Base-by-base conservation (phyloP, 2,113 vertebrate species). In the Eolophus roseicapilla region DNA sequence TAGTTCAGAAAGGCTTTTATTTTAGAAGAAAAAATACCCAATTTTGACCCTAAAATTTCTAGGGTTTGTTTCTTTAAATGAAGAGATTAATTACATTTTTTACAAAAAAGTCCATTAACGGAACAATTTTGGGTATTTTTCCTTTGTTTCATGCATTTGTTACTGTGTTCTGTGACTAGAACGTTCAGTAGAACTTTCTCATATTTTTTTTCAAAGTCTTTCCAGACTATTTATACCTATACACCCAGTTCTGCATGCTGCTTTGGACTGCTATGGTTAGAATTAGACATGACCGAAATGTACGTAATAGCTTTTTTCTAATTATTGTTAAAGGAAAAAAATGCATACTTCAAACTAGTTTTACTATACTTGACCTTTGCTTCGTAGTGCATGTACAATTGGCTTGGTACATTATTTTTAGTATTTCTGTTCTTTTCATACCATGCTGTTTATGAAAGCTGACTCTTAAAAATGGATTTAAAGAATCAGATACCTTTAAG, bases 401-500 rank as follows among this genome's bases (percentile, higher is more conserved):
- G 60, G 47, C 69, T 96, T 0, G 0, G 33, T 81, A 28, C n/a
- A 13, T 87, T 76, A 47, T 52, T 82, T 97, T 80, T 29, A 80
- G 14, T 83, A 43, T 94, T 93, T 86, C 64, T 81, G 35, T 93
- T 81, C 43, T 92, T 93, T 81, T 82, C 68, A n/a, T 92, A 11
- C 25, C 63, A 83, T 4, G 5, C 7, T 89, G 19, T 91, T 95
- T 86, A 90, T 52, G 39, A 55, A 95, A 88, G n/a, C 35, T 69
- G 41, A 53, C 68, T 70, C 62, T 60, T 59, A 21, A 76, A 95
- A 88, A 74, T 82, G 33, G 44, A 80, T 92, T 57, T 95, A 92
- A 93, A 92, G 93, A 82, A 71, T 93, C 65, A 33, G 47, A 44
- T 83, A 15, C 10, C 44, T 93, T 75, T 37, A 81, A 86, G 25